phyloP scores from a whole-genome alignment of 2,113 vertebrate genomes.

The Syngnathus scovelli region DNA sequence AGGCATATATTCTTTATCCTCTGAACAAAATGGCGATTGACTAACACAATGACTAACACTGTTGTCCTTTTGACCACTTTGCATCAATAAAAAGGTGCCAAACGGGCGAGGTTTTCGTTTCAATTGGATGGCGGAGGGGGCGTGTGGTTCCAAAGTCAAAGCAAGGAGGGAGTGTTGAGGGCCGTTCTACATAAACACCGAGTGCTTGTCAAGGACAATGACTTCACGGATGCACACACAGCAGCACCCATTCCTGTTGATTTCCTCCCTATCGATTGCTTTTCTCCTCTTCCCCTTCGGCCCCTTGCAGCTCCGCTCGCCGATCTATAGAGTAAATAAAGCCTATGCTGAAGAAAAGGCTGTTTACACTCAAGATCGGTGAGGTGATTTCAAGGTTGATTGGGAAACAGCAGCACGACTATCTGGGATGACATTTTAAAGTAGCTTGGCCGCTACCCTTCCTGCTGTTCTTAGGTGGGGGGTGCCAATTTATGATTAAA shows the following conservation, averaged over 20 bases:
- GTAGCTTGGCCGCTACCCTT: slow-evolving; percentile 32
- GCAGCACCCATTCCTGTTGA: slow-evolving; percentile 45
- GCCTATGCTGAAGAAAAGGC: slow-evolving; percentile 35
- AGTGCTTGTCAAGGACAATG: slow-evolving; percentile 50
- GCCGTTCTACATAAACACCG: slow-evolving; percentile 18
- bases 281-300: slow-evolving; percentile 51
- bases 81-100: no score
- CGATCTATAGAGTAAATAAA: slow-evolving; percentile 69
- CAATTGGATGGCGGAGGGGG: neutral
- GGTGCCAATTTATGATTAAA: neutral
- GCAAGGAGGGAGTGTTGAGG: slow-evolving; percentile 2
- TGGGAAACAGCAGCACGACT: slow-evolving; percentile 59
- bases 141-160: slow-evolving; percentile 15
- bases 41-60: no score
- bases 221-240: slow-evolving; percentile 13
- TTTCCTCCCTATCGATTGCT: slow-evolving; percentile 62
- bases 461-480: neutral
- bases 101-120: no score
- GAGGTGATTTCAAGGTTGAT: slow-evolving; percentile 74
- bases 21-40: no score
- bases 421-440: slow-evolving; percentile 47
- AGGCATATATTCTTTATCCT: no score
- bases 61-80: no score
- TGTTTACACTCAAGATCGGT: slow-evolving; percentile 42
- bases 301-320: slow-evolving; percentile 55